phyloP scores from a whole-genome alignment of 2,113 vertebrate genomes.

The Caretta caretta region DNA sequence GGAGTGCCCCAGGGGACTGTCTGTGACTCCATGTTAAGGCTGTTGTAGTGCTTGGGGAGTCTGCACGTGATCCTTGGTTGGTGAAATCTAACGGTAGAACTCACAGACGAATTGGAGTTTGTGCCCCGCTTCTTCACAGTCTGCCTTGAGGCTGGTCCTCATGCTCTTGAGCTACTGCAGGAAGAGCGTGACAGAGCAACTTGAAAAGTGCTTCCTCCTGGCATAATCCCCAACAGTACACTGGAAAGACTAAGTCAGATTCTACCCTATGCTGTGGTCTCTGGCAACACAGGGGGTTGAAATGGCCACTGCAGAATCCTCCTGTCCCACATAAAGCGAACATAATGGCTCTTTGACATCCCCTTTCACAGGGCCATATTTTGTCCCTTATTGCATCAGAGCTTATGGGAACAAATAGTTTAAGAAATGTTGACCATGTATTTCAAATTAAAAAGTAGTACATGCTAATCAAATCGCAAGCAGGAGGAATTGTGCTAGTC shows the following conservation, averaged over 20 bases:
- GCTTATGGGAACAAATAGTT: not conserved
- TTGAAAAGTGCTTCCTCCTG: not conserved
- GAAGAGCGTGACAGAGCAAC: not conserved
- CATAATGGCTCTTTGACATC: not conserved
- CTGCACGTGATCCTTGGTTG: not conserved
- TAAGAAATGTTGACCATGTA: not conserved
- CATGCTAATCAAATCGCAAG: not conserved
- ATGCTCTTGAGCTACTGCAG: not conserved
- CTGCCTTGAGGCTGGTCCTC: not conserved
- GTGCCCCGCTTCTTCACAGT: not conserved
- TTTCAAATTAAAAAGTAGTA: not conserved
- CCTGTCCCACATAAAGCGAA: not conserved
- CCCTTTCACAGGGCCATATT: not conserved
- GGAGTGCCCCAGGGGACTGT: not conserved
- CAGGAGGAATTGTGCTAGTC: not conserved
- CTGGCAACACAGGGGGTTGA: not conserved
- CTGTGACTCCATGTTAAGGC: not conserved
- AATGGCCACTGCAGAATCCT: not conserved
- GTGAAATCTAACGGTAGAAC: not conserved
- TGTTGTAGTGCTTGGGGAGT: not conserved
- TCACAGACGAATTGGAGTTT: not conserved
- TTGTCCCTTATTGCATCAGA: not conserved
- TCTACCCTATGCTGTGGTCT: not conserved
- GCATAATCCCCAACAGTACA: not conserved
- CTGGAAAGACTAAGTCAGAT: not conserved